Base-by-base conservation (phyloP, 64 coral and sea anemone genomes). In the Montipora foliosa region DNA sequence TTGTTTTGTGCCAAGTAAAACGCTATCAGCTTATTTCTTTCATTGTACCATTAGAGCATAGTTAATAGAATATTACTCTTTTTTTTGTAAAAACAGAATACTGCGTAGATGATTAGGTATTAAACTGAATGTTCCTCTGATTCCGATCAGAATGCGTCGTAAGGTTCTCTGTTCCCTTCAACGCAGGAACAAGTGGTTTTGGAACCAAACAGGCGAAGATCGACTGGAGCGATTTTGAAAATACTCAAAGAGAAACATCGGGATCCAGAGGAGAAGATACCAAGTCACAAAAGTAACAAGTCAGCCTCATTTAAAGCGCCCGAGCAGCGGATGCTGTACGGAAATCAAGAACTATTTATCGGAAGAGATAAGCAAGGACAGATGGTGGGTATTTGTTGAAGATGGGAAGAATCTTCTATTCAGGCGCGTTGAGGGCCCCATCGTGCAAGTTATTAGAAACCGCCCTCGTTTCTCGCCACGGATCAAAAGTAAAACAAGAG, bases 141-240 rank as follows among this genome's bases (percentile, higher is more conserved):
- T 37, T 37, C 37, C 37, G 37, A 37, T 57, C 53, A 57, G 11
- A 57, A 57, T 8, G 53, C 0, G 6, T 11, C 53, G 11, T 57
- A 57, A 64, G 14, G 61, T 64, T 64, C 14, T 49, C 45, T 17
- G 16, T 13, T 86, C 19, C 11, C 53, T 11, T 71, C 4, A 19
- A 86, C 37, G 47, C 62, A 86, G 82, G 66, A 86, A 16, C 45
- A 44, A 49, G 61, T 19, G 17, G 10, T 6, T 86, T 24, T 72
- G 19, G 66, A 86, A 10, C 49, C 45, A 72, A 49, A 70, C 66
- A 70, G 82, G 47, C 66, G 82, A 71, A 86, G 17, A 24, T 86
- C 82, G 8, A 86, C 82, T 5, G 82, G 82, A 49, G 82, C 59
- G 11, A 86, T 86, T 72, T 48, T 86, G 17, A 86, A 86, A 86